These are phyloP conservation scores for Hemiscyllium ocellatum DNA, from an alignment of 2,113 vertebrate genomes.

Conservation along the genomic window DNA sequence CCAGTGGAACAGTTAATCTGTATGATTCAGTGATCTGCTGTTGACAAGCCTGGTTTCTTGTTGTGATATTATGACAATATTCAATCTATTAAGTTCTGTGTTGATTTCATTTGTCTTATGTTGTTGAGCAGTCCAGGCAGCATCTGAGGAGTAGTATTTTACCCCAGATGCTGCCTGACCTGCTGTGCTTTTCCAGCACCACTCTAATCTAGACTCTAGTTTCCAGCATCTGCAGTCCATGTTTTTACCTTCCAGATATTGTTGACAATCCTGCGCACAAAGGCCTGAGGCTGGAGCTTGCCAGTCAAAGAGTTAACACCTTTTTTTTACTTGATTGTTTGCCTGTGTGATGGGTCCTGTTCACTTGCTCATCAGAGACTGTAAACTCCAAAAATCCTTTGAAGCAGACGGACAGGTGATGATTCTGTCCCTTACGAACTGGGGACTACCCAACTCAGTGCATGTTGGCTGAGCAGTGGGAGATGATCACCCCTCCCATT, in stretches of 20 bases:
- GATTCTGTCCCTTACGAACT: not conserved
- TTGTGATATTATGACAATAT: not conserved
- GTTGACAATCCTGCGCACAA: not conserved
- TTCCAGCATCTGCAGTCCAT: too few relatives aligned
- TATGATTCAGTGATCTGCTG: not conserved
- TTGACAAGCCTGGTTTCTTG: not conserved
- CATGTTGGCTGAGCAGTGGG: not conserved
- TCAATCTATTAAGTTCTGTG: not conserved
- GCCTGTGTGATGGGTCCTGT: not conserved
- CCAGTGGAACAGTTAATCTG: not conserved
- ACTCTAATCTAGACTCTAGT: too few relatives aligned
- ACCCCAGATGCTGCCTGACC: too few relatives aligned
- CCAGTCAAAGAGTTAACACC: not conserved
- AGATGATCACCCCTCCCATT: not conserved
- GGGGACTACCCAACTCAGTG: not conserved
- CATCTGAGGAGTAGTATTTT: too few relatives aligned
- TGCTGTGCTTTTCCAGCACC: too few relatives aligned
- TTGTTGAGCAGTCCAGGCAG: not conserved
- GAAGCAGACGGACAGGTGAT: too few relatives aligned
- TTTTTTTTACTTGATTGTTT: not conserved
- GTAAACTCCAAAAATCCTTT: not conserved
- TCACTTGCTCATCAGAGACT: too few relatives aligned
- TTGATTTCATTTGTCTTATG: not conserved
- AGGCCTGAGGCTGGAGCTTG: not conserved
- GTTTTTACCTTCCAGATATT: not conserved